These are phyloP conservation scores for Nebria brevicollis DNA, from an alignment of 2,888 invertebrate species.

Conservation along the genomic window DNA sequence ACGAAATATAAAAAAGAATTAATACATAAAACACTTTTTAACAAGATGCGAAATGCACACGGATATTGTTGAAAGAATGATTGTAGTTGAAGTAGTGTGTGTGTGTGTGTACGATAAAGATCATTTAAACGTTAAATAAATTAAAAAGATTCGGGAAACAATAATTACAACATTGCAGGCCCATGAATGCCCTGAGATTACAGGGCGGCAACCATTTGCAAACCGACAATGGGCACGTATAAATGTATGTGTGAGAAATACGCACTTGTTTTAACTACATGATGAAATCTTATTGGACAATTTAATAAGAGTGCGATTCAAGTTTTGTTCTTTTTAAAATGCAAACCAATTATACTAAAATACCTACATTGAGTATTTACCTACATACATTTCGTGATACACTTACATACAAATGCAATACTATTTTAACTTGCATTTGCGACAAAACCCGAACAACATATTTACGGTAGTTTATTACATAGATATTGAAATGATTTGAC, in stretches of 20 bases:
- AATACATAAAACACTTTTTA: background rate
- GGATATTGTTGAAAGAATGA: background rate
- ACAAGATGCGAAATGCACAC: background rate
- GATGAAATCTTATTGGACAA: constrained; percentile 1
- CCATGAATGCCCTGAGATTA: constrained; percentile 38
- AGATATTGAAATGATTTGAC: background rate
- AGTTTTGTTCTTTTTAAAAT: background rate
- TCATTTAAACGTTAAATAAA: constrained; percentile 41
- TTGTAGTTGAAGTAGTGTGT: background rate
- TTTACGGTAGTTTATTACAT: background rate
- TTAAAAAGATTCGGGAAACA: constrained; percentile 42
- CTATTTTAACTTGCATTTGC: background rate
- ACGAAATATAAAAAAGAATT: background rate
- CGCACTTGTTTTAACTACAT: background rate
- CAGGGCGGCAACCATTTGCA: constrained; percentile 27
- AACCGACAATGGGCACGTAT: constrained; percentile 6
- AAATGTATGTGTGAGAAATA: constrained; percentile 6
- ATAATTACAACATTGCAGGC: constrained; percentile 33
- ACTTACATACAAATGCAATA: background rate
- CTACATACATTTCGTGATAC: background rate
- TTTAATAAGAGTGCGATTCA: constrained; percentile 1
- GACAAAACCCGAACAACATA: too few relatives aligned
- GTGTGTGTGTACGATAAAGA: constrained; percentile 26
- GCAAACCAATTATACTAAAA: background rate
- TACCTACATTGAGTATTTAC: background rate